These are phyloP conservation scores for Buathra laborator DNA, from an alignment of 2,888 invertebrate genomes.

Conservation along the genomic window DNA sequence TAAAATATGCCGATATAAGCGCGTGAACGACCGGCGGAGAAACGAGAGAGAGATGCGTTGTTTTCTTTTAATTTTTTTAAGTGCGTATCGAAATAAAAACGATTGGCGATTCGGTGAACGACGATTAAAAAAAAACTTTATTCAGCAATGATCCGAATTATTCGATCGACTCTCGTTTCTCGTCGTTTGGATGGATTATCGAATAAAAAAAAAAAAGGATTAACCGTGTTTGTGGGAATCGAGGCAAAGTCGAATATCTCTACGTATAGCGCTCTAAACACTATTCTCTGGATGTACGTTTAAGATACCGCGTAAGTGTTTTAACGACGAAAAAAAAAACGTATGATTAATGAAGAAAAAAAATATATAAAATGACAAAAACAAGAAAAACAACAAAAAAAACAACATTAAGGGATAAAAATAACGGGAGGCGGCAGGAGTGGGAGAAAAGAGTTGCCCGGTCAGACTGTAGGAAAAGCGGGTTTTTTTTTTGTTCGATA, in stretches of 20 bases:
- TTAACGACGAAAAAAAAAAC: constrained; percentile 54
- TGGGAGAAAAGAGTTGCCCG: constrained; percentile 63
- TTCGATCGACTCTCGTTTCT: constrained; percentile 1
- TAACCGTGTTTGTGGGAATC: constrained; percentile 53
- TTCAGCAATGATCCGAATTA: not conserved
- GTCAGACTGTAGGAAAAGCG: constrained; percentile 59
- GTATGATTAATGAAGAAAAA: constrained; percentile 50
- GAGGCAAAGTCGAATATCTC: constrained; percentile 54
- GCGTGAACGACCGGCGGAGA: constrained; percentile 29
- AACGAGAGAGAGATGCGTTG: constrained; percentile 7
- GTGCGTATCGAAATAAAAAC: not conserved
- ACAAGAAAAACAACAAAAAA: constrained; percentile 29
- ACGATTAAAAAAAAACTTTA: not conserved
- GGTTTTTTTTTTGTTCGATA: constrained; percentile 27
- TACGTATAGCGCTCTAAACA: constrained; percentile 60
- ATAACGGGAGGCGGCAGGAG: constrained; percentile 31
- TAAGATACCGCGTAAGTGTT: constrained; percentile 67
- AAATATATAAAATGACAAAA: constrained; percentile 52
- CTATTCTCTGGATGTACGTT: constrained; percentile 65
- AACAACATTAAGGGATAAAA: constrained; percentile 46
- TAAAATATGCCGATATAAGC: constrained; percentile 64
- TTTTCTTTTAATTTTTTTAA: no score
- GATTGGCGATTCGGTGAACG: not conserved
- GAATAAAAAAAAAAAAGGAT: constrained; percentile 4
- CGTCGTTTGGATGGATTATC: constrained; percentile 39